These are phyloP conservation scores for Apodemus speciosus DNA, from an alignment of 2,113 vertebrate species.

Conservation along the genomic window DNA sequence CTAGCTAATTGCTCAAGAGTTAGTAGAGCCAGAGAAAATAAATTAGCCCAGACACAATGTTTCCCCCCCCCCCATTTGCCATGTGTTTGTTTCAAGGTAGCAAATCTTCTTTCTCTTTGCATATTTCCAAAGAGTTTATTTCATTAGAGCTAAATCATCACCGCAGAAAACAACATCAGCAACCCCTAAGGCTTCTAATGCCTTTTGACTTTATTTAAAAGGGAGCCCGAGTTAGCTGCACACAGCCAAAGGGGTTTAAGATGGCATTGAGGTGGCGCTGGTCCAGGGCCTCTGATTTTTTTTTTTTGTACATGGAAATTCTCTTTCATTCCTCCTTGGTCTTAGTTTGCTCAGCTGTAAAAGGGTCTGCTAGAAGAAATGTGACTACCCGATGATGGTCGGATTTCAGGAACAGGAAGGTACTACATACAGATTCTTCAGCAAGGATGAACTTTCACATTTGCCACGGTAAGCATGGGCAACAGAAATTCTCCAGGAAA, in stretches of 20 bases:
- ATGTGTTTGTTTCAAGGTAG: constrained; percentile 59
- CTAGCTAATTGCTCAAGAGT: constrained; percentile 63
- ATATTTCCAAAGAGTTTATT: constrained; percentile 35
- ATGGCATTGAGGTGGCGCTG: background rate
- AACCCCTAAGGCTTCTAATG: background rate
- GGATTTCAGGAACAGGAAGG: background rate
- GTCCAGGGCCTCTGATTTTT: background rate
- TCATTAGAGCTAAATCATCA: constrained; percentile 34
- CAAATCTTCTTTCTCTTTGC: constrained; percentile 30
- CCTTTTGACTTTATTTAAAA: background rate
- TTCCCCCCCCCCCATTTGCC: constrained; percentile 39
- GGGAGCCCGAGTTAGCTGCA: background rate
- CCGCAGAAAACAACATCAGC: background rate
- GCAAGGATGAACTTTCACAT: background rate
- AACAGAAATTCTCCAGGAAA: background rate
- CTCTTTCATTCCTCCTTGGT: background rate
- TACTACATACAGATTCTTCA: background rate
- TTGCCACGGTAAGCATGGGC: background rate
- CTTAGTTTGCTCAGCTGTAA: background rate
- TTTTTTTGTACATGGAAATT: background rate
- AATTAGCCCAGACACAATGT: constrained; percentile 62
- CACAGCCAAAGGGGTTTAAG: background rate
- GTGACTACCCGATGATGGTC: background rate
- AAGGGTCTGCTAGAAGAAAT: background rate
- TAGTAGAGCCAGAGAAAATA: constrained; percentile 66